These are phyloP conservation scores for Sebastes fasciatus DNA, from an alignment of 2,113 vertebrate genomes.

Conservation along the genomic window DNA sequence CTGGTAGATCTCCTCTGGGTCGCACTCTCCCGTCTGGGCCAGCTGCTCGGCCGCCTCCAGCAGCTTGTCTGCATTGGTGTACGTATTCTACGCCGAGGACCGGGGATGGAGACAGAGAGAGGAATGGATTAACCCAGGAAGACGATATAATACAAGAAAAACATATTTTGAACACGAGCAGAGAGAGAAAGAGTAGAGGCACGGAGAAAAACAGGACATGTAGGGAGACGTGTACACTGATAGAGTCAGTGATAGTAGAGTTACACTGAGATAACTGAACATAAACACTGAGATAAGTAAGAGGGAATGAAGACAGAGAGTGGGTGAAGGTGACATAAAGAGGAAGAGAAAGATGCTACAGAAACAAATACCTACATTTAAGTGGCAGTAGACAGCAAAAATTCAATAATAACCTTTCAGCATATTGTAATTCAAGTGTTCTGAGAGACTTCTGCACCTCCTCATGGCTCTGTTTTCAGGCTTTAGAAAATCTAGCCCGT, in stretches of 20 bases:
- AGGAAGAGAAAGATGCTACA: constrained; percentile 13
- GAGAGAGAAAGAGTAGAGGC: background rate
- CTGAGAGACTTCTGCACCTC: no score
- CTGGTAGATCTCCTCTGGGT: constrained; percentile 99
- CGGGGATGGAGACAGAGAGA: background rate
- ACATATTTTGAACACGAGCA: background rate
- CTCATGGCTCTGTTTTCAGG: no score
- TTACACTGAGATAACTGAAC: background rate
- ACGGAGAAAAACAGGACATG: constrained; percentile 28
- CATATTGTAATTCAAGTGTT: no score
- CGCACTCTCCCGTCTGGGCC: constrained; percentile 98
- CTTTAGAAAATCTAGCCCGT: no score
- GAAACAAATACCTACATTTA: constrained; percentile 1
- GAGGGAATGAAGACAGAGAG: constrained; percentile 14
- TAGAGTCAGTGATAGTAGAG: constrained; percentile 27
- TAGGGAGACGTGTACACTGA: constrained; percentile 13
- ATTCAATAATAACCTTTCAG: no score
- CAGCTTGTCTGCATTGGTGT: constrained; percentile 98
- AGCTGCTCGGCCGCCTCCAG: constrained; percentile 98
- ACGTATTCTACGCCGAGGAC: constrained; percentile 89
- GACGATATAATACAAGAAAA: background rate
- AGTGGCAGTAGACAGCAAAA: background rate
- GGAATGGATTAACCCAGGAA: constrained; percentile 20
- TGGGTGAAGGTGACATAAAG: constrained; percentile 6
- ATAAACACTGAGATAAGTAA: background rate